These are phyloP conservation scores for Chamaea fasciata DNA, from an alignment of 2,113 vertebrate species.

Conservation along the genomic window DNA sequence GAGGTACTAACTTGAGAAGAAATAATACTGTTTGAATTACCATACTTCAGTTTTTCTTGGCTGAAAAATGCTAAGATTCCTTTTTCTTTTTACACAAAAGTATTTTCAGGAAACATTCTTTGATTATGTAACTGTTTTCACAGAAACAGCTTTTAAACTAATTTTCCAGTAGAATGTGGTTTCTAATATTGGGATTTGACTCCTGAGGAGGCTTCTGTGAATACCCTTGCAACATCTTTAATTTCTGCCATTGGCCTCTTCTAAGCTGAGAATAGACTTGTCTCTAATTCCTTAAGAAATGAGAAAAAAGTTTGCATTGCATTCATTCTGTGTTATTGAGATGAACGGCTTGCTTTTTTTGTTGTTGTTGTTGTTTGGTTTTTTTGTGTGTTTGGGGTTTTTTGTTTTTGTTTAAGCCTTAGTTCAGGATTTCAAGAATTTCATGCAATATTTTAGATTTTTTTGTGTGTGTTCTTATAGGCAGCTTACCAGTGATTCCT, in stretches of 20 bases:
- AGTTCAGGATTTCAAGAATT: background rate
- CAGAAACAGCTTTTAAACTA: background rate
- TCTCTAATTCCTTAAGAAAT: background rate
- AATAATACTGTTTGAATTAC: background rate
- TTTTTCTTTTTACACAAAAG: background rate
- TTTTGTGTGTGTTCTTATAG: background rate
- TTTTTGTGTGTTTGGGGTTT: background rate
- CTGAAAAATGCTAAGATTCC: background rate
- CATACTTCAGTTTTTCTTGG: background rate
- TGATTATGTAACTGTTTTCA: background rate
- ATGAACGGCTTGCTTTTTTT: background rate
- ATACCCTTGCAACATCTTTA: background rate
- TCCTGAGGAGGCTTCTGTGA: background rate
- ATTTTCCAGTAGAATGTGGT: background rate
- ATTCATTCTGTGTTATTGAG: background rate
- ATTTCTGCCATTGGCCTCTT: background rate
- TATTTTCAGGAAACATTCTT: background rate
- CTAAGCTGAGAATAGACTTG: background rate
- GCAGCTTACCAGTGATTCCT: background rate
- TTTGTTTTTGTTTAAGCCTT: background rate
- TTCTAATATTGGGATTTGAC: background rate
- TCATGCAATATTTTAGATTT: background rate
- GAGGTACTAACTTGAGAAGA: background rate
- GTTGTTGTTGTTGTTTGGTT: background rate
- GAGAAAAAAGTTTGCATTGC: background rate